phyloP scores from a whole-genome alignment of 2,113 vertebrate genomes.

The Lepus europaeus region DNA sequence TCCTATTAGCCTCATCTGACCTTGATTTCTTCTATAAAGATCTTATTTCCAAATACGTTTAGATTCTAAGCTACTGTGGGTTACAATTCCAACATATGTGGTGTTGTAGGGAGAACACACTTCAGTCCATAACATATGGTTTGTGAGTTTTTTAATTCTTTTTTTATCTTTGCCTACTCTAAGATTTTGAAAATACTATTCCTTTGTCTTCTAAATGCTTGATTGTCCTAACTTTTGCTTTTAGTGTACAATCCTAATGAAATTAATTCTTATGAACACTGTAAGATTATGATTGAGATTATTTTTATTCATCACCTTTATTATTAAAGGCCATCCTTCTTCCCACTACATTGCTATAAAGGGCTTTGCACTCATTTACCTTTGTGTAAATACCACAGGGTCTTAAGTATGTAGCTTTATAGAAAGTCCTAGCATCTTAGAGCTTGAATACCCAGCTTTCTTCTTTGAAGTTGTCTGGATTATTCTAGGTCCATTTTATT shows the following conservation, averaged over 20 bases:
- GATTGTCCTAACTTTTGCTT: background rate
- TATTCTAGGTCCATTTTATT: background rate
- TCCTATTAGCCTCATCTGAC: background rate
- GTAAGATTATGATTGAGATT: background rate
- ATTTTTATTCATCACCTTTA: background rate
- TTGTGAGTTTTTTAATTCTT: background rate
- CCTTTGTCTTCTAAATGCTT: background rate
- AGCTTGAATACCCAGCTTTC: background rate
- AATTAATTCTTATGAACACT: background rate
- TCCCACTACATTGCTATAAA: background rate
- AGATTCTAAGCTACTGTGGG: background rate
- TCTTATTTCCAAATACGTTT: background rate
- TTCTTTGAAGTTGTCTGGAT: background rate
- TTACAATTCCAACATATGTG: background rate
- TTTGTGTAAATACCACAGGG: no score
- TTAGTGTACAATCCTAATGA: background rate
- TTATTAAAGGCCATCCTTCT: background rate
- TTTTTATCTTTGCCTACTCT: background rate
- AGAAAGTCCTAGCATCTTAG: background rate
- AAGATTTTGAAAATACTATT: background rate
- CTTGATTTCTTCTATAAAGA: background rate
- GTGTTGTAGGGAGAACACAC: background rate
- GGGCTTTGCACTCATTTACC: background rate
- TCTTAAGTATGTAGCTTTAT: background rate
- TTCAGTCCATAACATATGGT: background rate